Evolutionary conservation across 1,140 invertebrate genomes (phyloP), one percentile per base, ranked within the genome.

Genomic region (Bombus pyrosoma): DNA sequence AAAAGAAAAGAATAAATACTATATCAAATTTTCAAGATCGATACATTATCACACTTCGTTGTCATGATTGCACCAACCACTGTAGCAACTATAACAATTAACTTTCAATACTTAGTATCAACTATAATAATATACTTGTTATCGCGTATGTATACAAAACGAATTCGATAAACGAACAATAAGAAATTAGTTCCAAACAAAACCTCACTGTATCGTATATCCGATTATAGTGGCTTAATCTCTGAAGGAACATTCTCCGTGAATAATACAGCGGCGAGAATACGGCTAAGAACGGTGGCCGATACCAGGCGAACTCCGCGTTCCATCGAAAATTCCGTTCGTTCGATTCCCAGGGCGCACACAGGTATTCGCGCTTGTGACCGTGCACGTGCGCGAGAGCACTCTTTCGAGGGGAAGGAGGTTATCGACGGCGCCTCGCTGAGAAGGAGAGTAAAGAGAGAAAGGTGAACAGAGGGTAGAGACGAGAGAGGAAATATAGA

Each of bases 241-340:
- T 13, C 6, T 3, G 32, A n/a, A n/a, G 15, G 37, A 75, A 57
- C 41, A 73, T 66, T 82, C 53, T 39, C 25, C 5, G 10, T 25
- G 32, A 84, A 71, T 62, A 72, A 62, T 47, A 22, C n/a, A 79
- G 32, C 76, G 22, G 68, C 10, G 28, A 72, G 62, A n/a, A 53
- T 47, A 72, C 22, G 47, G n/a, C 66, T 80, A 68, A 76, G 83
- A 84, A 79, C 76, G 53, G 75, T 64, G 59, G 25, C 32, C 66
- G 83, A 59, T 81, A 74, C 28, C 68, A 41, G 39, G 79, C 43
- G 39, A 78, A 82, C 78, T 77, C 82, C 53, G 77, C 85, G 88
- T 87, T 90, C 88, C 87, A 82, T 83, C 86, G 82, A 83, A 90
- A 90, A 90, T 90, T 90, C 89, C 89, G 62, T 82, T 90, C 82